Evolutionary conservation across 2,113 vertebrate genomes (phyloP).

Genomic region (Datnioides undecimradiatus): DNA sequence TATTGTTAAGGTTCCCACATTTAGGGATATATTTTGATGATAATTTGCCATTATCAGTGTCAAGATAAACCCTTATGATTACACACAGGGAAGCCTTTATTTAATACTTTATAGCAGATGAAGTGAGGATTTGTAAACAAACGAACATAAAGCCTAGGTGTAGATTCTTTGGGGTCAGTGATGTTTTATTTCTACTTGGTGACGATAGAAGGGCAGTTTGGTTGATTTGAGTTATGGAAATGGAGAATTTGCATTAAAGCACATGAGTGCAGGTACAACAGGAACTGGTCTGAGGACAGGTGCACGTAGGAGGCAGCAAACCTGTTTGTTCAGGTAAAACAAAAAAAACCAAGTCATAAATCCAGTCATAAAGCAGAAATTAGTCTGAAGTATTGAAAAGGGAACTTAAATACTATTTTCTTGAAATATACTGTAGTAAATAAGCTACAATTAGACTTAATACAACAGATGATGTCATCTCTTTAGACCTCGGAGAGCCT

Average conservation of each 20-base stretch:
- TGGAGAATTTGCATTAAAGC: constrained; percentile 80
- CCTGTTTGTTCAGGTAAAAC: not conserved
- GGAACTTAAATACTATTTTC: not conserved
- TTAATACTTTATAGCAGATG: not conserved
- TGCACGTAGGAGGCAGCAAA: constrained; percentile 8
- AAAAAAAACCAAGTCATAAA: constrained; percentile 16
- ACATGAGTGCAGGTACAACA: constrained; percentile 45
- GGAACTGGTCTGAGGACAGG: constrained; percentile 50
- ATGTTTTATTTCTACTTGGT: constrained; percentile 31
- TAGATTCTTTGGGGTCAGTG: not conserved
- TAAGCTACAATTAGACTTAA: constrained; percentile 35
- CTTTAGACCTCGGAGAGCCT: constrained; percentile 54
- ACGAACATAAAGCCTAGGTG: not conserved
- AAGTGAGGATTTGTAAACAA: not conserved
- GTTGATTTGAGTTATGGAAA: constrained; percentile 83
- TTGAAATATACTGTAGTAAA: not conserved
- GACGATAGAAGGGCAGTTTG: constrained; percentile 62
- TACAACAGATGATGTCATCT: constrained; percentile 72
- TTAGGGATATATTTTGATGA: not conserved
- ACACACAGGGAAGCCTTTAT: not conserved
- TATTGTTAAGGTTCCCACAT: not conserved
- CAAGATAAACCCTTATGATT: not conserved
- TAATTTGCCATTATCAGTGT: not conserved
- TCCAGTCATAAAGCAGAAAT: not conserved
- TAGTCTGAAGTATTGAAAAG: not conserved